Conservation (phyloP, 2,113 vertebrate species). For the mouse (Mus musculus) region GRCm39 chr10:52569501-52570000, state of each 20-base stretch:
- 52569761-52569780: too few species aligned
- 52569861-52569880: background rate
- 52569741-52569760: background rate
- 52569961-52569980: background rate
- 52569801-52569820: background rate
- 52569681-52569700: background rate
- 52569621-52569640: background rate
- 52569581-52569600: background rate
- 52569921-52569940: background rate
- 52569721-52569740: background rate
- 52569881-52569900: background rate
- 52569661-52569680: background rate
- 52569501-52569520: background rate
- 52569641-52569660: background rate
- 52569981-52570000: constrained; percentile 22
- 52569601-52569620: background rate
- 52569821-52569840: background rate
- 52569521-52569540: background rate
- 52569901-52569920: background rate
- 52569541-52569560: background rate
- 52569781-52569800: background rate
- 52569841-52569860: background rate
- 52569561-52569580: constrained; percentile 7
- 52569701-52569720: background rate
- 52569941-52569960: background rate